phyloP scores from a whole-genome alignment of 2,797 vertebrate species.

The Chiloscyllium punctatum region DNA sequence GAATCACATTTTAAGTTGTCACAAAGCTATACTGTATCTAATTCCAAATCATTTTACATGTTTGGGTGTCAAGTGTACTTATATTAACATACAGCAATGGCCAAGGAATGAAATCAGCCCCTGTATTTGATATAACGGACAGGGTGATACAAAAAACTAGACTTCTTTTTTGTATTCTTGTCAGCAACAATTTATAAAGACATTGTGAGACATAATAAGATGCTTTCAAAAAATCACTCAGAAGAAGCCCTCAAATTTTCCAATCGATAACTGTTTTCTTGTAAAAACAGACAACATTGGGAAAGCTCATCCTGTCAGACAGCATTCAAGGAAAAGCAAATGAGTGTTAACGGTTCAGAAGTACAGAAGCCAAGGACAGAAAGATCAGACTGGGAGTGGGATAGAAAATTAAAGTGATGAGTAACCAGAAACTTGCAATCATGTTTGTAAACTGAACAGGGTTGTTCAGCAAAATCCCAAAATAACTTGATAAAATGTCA shows the following conservation, averaged over 20 bases:
- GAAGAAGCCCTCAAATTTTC: background rate
- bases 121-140: background rate
- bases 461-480: background rate
- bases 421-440: background rate
- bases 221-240: background rate
- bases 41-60: background rate
- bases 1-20: background rate
- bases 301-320: background rate
- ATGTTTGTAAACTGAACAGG: background rate
- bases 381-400: background rate
- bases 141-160: background rate
- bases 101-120: background rate
- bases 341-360: background rate
- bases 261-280: background rate
- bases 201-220: background rate
- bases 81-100: background rate
- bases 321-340: background rate
- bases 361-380: background rate
- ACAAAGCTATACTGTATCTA: background rate
- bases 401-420: background rate
- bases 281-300: background rate
- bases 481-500: background rate
- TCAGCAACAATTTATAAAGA: background rate
- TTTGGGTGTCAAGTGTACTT: background rate
- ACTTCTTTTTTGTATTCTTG: background rate